Evolutionary conservation across 2,888 invertebrate species (phyloP).

Genomic region (Ferdinandea cuprea): DNA sequence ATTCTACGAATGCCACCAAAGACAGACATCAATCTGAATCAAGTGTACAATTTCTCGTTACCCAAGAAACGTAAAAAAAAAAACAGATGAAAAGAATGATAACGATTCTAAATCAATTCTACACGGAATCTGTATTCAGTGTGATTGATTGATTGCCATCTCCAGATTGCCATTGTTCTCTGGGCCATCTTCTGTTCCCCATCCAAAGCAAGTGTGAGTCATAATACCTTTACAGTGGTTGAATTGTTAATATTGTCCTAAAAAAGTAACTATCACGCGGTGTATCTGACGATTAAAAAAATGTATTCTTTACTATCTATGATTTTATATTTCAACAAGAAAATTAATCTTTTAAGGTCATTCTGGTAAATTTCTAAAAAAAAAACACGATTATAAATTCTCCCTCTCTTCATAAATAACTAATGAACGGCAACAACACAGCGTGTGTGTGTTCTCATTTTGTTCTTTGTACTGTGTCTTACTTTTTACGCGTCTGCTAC

Average conservation of each 20-base stretch:
- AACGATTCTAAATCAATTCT: conserved; percentile 36
- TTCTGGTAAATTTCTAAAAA: conserved; percentile 36
- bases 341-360: conserved; percentile 50
- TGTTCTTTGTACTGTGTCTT: conserved; percentile 12
- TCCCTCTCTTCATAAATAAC: not conserved
- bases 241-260: too few relatives aligned
- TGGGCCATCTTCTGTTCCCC: not conserved
- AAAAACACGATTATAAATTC: conserved; percentile 4
- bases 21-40: conserved; percentile 22
- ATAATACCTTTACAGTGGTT: too few relatives aligned
- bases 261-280: too few relatives aligned
- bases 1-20: conserved; percentile 26
- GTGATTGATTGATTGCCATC: conserved; percentile 49
- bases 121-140: not conserved
- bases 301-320: too few relatives aligned
- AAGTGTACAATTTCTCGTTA: conserved; percentile 5
- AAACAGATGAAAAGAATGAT: not conserved
- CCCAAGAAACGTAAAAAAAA: too few relatives aligned
- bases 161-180: conserved; percentile 7
- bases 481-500: conserved; percentile 45
- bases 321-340: conserved; percentile 27
- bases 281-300: too few relatives aligned
- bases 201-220: too few relatives aligned
- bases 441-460: conserved; percentile 18
- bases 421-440: not conserved